Conservation (phyloP, 2,888 invertebrate genomes). For the Tiliacea citrago region DNA sequence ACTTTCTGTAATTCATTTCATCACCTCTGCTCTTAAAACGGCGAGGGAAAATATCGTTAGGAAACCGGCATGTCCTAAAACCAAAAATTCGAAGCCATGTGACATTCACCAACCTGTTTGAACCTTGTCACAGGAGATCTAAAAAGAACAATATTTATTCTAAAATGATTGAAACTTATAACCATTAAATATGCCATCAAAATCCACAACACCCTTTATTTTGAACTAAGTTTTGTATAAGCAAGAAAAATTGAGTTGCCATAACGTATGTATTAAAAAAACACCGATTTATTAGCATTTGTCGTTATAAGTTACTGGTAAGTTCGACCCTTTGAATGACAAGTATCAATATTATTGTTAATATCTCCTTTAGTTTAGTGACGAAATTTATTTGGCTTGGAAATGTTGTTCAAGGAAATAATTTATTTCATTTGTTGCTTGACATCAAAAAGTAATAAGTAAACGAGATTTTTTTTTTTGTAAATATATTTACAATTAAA, state of each 20-base stretch:
- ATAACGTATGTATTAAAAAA: slow-evolving; percentile 57
- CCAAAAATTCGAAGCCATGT: no score
- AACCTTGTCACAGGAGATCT: neutral
- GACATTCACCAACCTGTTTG: no score
- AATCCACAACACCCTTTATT: slow-evolving; percentile 15
- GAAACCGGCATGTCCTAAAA: no score
- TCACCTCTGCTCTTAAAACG: no score
- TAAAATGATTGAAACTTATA: neutral
- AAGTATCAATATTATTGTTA: slow-evolving; percentile 42
- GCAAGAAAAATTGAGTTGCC: slow-evolving; percentile 66
- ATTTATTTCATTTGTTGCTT: neutral
- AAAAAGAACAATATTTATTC: neutral
- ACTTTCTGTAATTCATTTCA: no score
- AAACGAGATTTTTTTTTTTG: no score
- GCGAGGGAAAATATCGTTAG: no score
- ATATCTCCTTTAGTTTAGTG: slow-evolving; percentile 42
- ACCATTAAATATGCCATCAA: slow-evolving; percentile 3
- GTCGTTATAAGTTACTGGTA: slow-evolving; percentile 51
- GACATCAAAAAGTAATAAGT: neutral
- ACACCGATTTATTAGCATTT: slow-evolving; percentile 56
- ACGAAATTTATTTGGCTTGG: slow-evolving; percentile 34
- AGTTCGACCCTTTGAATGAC: slow-evolving; percentile 27
- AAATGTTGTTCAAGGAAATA: slow-evolving; percentile 51
- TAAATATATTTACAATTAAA: no score
- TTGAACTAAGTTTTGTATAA: slow-evolving; percentile 21